Conservation (phyloP, 2,888 invertebrate species). For the Lissonota sp. region DNA sequence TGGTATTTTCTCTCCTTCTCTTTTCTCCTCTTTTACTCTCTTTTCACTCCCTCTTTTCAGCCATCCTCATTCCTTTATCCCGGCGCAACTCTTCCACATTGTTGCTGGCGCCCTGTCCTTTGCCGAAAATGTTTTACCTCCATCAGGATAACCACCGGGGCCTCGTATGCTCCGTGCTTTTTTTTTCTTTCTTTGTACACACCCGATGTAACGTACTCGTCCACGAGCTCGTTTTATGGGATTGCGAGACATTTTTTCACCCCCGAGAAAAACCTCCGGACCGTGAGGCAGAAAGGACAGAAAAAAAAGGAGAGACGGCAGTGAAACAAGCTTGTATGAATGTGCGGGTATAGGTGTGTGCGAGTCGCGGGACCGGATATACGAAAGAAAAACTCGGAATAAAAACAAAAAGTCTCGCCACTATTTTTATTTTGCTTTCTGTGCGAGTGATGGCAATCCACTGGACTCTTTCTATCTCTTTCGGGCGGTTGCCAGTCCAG, state of each 20-base stretch:
- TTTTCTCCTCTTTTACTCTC: no score
- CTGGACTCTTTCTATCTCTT: no score
- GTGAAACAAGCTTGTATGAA: background rate
- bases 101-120: conserved; percentile 4
- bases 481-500: no score
- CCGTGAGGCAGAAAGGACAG: no score
- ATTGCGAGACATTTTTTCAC: conserved; percentile 41
- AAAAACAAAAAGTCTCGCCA: no score
- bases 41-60: conserved; percentile 4
- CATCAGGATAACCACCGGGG: conserved; percentile 27
- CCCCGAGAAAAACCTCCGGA: background rate
- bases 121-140: conserved; percentile 56
- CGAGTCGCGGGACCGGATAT: background rate
- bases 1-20: no score
- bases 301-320: conserved; percentile 4
- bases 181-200: no score
- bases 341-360: background rate
- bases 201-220: no score
- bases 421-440: no score
- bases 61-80: background rate
- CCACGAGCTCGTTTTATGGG: conserved; percentile 49
- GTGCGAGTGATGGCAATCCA: no score
- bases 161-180: background rate
- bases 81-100: conserved; percentile 11
- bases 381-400: no score